Evolutionary conservation across 1,140 invertebrate genomes (phyloP), one percentile per base, ranked within the genome.

Genomic region (Leptinotarsa defecta): DNA sequence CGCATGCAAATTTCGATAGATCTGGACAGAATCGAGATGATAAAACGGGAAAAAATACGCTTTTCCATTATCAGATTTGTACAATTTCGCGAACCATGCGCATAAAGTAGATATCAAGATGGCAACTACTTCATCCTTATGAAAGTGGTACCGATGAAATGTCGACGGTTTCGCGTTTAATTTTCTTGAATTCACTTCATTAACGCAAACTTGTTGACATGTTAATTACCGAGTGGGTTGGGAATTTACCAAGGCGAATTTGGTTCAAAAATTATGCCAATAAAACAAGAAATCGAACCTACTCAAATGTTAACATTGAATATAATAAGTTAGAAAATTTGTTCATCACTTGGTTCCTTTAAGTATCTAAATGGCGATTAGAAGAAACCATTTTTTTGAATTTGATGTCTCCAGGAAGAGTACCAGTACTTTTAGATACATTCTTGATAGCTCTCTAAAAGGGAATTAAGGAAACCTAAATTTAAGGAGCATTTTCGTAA

Each of bases 1-100:
- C 71, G 65, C 72, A 79, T 79, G 78, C 78, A 76, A 79, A 79
- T 76, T 15, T 76, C 72, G 57, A 79, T 74, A 78, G 77, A 76
- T 78, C 77, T 62, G 70, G 52, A 57, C 65, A 78, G 73, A 70
- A 61, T 70, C 52, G 67, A 19, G 49, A 48, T 11, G 24, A 74
- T 65, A 74, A 74, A 69, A 68, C 62, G 22, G 8, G 17, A 48
- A 68, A 74, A 74, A 74, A 74, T 69, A 74, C 64, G 48, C 61
- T 73, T 73, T 74, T 57, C 48, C 73, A 74, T 74, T 74, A 68
- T 68, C 24, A n/a, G 61, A 64, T 73, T 73, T 64, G 62, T 24
- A 64, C 13, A 65, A 48, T 6, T 48, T 61, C 2, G 22, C 17
- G 22, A 65, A 62, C 71, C 63, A 48, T 73, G 61, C 43, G 62